Conservation (phyloP, 2,113 vertebrate genomes). For the Oreochromis niloticus region DNA sequence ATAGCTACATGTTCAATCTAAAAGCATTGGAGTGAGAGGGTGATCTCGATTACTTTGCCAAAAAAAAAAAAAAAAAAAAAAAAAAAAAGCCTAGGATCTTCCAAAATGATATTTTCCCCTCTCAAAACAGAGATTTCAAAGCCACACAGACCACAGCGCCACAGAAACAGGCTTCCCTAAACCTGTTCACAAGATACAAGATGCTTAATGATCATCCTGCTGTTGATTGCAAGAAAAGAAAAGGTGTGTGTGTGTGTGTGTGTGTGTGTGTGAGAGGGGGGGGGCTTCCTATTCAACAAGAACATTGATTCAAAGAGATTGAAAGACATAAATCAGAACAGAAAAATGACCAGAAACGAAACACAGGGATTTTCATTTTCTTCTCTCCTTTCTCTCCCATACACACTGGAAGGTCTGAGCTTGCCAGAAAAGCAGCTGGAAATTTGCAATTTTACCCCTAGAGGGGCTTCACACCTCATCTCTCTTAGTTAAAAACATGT, state of each 20-base stretch:
- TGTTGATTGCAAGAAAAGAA: background rate
- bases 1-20: background rate
- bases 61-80: accelerated
- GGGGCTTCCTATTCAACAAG: background rate
- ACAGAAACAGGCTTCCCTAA: background rate
- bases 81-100: background rate
- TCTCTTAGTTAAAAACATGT: background rate
- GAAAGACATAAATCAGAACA: background rate
- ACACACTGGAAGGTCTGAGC: background rate
- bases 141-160: background rate
- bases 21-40: background rate
- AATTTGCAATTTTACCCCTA: background rate
- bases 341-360: background rate
- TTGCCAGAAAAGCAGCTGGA: background rate
- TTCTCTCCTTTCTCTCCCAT: background rate
- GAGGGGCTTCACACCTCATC: background rate
- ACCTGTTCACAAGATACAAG: background rate
- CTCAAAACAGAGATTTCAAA: background rate
- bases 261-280: too few relatives aligned
- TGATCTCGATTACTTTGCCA: background rate
- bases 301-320: background rate
- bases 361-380: background rate
- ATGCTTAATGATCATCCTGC: background rate
- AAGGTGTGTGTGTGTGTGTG: background rate
- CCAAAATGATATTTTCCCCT: background rate